These are phyloP conservation scores for Linepithema humile DNA, from an alignment of 1,140 invertebrate species.

Conservation along the genomic window DNA sequence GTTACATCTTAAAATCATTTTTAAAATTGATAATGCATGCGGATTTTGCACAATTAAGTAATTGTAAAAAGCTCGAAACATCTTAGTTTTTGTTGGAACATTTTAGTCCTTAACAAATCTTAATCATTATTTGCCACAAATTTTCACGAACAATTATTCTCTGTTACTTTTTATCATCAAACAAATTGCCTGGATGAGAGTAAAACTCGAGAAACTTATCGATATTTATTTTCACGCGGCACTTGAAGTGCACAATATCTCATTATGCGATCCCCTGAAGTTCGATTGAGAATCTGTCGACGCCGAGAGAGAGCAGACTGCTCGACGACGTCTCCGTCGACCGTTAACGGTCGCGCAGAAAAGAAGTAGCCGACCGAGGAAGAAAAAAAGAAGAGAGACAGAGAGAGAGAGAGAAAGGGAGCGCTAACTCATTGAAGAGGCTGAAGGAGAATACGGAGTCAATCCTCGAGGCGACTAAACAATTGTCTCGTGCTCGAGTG, in stretches of 20 bases:
- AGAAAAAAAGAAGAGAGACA: background rate
- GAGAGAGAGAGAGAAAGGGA: background rate
- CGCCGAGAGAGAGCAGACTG: slow-evolving; percentile 1
- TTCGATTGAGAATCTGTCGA: slow-evolving; percentile 37
- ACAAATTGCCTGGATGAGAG: background rate
- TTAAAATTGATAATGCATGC: too few relatives aligned
- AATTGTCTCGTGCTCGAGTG: slow-evolving; percentile 75
- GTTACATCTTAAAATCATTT: background rate
- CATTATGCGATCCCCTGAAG: slow-evolving; percentile 29
- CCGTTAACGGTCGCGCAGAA: slow-evolving; percentile 66
- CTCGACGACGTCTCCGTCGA: slow-evolving; percentile 36
- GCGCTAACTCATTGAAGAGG: slow-evolving; percentile 48
- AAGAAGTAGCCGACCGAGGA: slow-evolving; percentile 17
- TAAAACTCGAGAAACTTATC: background rate
- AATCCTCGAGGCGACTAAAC: slow-evolving; percentile 75
- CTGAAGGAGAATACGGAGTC: slow-evolving; percentile 68
- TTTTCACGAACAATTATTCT: background rate
- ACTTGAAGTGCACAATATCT: slow-evolving; percentile 1
- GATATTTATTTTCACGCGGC: background rate
- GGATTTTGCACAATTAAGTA: background rate
- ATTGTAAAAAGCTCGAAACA: background rate
- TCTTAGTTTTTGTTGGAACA: too few relatives aligned
- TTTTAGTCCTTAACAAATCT: background rate
- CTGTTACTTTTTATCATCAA: background rate
- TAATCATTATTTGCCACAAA: background rate